These are phyloP conservation scores for Epizoanthus ramosus DNA, from an alignment of 92 coral and sea anemone species.

Conservation along the genomic window DNA sequence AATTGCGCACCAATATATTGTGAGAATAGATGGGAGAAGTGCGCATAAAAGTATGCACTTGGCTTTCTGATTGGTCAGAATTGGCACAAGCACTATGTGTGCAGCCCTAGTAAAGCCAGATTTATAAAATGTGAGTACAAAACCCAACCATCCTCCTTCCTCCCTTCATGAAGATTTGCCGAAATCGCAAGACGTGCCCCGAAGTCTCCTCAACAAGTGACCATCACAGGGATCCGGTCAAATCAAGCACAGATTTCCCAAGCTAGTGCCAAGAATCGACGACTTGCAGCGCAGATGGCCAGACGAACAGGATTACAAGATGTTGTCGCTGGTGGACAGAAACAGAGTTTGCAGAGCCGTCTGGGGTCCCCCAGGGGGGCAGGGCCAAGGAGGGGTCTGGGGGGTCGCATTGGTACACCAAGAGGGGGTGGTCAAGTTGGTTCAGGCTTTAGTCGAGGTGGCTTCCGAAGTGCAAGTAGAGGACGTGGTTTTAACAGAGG, in stretches of 20 bases:
- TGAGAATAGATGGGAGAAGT: conserved; percentile 13
- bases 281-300: conserved; percentile 99
- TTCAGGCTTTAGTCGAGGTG: conserved; percentile 35
- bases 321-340: conserved; percentile 52
- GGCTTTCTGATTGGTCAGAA: conserved; percentile 34
- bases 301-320: conserved; percentile 90
- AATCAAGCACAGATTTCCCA: conserved; percentile 76
- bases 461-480: conserved; percentile 31
- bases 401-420: conserved; percentile 24
- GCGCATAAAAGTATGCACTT: neutral
- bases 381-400: conserved; percentile 38
- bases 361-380: conserved; percentile 77
- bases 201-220: conserved; percentile 89
- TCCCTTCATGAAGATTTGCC: conserved; percentile 88
- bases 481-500: conserved; percentile 44
- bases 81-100: conserved; percentile 12
- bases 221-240: conserved; percentile 77
- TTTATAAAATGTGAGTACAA: conserved; percentile 56
- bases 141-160: conserved; percentile 67
- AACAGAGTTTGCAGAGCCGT: conserved; percentile 54
- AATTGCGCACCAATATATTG: conserved; percentile 26
- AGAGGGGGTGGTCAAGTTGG: conserved; percentile 46
- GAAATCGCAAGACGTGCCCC: conserved; percentile 83
- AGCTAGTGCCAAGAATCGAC: conserved; percentile 89
- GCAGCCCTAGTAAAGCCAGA: conserved; percentile 44